Evolutionary conservation across 2,797 vertebrate species (phyloP), one percentile per base, ranked within the genome.

Genomic region (Sebastes nivosus): DNA sequence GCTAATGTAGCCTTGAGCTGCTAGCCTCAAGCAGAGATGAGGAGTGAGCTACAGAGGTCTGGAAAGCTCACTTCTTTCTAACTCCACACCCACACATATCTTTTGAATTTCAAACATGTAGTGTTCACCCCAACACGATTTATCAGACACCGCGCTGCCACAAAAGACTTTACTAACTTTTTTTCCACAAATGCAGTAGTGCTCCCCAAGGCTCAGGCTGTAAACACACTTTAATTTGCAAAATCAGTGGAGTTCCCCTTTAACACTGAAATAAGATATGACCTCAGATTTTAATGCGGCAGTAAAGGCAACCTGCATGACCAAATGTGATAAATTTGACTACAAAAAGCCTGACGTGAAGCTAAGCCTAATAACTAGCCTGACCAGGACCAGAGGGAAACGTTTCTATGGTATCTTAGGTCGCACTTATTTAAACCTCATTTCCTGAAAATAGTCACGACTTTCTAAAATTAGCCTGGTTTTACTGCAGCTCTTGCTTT

Each of bases 161-260:
- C 60, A 38, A 46, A 24, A 46, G 8, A 38, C 20, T 36, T 27
- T 27, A 50, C 12, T 6, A 42, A 68, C 30, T 30, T 64, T 52
- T 30, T 18, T 9, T 52, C 16, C 20, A 32, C 34, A 58, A 42
- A 13, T 70, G 46, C 54, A 55, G 25, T 7, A 7, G 55, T 10
- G 12, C 54, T 30, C 34, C 59, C 9, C 4, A 52, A 30, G 20
- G 66, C 50, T 22, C 18, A 25, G 20, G 65, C 50, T 22, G 30
- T 60, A 22, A 72, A 79, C 67, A 81, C 20, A 57, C 57, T 52
- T 64, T 58, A 9, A 57, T 72, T 60, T 81, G 63, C 42, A 42
- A 67, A 77, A 46, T 29, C 25, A n/a, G 36, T 30, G 9, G 18
- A 46, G 52, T 9, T 34, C 10, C 34, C 20, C 32, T 38, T 36